Conservation (phyloP, 2,888 invertebrate genomes). For the Epirrhoe tristata region DNA sequence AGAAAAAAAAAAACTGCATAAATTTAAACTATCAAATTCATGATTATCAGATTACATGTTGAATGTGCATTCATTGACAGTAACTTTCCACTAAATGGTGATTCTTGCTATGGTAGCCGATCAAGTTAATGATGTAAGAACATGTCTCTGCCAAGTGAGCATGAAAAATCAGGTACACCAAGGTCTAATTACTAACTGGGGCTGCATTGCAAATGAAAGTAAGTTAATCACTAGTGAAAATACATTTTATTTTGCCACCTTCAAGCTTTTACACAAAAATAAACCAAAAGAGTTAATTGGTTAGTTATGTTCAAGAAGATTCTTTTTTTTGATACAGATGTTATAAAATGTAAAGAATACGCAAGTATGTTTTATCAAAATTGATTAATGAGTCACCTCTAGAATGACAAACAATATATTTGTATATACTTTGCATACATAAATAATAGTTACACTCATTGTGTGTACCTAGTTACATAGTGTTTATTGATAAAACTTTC, state of each 20-base stretch:
- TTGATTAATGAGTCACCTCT: conserved; percentile 48
- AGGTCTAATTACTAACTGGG: conserved; percentile 58
- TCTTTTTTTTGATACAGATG: background rate
- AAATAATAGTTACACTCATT: conserved; percentile 18
- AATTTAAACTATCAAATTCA: too few species aligned
- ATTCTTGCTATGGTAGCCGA: conserved; percentile 36
- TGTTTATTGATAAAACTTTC: conserved; percentile 16
- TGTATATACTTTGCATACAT: conserved; percentile 12
- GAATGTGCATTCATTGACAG: conserved; percentile 17
- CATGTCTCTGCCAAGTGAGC: conserved; percentile 39
- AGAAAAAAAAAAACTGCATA: background rate
- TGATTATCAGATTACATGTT: conserved; percentile 10
- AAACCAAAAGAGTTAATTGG: background rate
- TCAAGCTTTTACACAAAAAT: background rate
- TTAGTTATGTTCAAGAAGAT: conserved; percentile 19
- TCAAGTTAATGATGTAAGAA: conserved; percentile 47
- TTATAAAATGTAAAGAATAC: conserved; percentile 2
- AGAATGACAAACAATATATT: conserved; percentile 1
- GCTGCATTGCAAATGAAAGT: conserved; percentile 56
- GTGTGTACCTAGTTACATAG: background rate
- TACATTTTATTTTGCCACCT: conserved; percentile 5
- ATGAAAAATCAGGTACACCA: conserved; percentile 37
- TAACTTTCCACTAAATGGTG: conserved; percentile 36
- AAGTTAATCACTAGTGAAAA: conserved; percentile 26
- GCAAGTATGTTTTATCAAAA: conserved; percentile 40